A percentile compares a stretch with the other conserved stretches of the same genome.
These are phyloP conservation scores for Oreochromis tanganicae DNA, from an alignment of 2,113 vertebrate species.

Conservation along the genomic window DNA sequence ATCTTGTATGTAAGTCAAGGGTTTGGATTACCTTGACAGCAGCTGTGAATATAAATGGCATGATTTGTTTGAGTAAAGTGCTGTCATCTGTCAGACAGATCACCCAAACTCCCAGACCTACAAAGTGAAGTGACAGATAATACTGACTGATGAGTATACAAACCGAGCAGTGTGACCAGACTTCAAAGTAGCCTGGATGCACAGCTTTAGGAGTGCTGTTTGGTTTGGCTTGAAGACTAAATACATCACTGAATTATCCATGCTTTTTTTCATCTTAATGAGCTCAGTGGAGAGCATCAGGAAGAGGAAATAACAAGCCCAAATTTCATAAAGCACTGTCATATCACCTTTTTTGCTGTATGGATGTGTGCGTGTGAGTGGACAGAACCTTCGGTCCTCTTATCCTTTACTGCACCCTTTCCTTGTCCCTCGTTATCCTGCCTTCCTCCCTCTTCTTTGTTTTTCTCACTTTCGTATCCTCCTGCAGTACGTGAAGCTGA, in stretches of 20 bases:
- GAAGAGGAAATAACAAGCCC: neutral
- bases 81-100: neutral
- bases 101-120: neutral
- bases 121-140: neutral
- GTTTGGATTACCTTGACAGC: neutral
- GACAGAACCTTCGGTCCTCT: neutral
- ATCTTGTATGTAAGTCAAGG: neutral
- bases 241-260: neutral
- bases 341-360: neutral
- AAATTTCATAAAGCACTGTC: neutral
- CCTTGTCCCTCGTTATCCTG: neutral
- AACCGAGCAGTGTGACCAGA: neutral
- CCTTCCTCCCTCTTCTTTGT: neutral
- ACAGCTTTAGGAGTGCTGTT: neutral
- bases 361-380: neutral
- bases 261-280: neutral
- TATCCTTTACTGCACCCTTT: neutral
- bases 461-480: neutral
- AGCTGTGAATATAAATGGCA: neutral
- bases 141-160: neutral
- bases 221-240: neutral
- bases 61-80: neutral
- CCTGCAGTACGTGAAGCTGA: conserved; percentile 4
- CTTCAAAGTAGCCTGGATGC: neutral
- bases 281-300: neutral